Base-by-base conservation (phyloP, 2,888 invertebrate species). In the Clitarchus hookeri region DNA sequence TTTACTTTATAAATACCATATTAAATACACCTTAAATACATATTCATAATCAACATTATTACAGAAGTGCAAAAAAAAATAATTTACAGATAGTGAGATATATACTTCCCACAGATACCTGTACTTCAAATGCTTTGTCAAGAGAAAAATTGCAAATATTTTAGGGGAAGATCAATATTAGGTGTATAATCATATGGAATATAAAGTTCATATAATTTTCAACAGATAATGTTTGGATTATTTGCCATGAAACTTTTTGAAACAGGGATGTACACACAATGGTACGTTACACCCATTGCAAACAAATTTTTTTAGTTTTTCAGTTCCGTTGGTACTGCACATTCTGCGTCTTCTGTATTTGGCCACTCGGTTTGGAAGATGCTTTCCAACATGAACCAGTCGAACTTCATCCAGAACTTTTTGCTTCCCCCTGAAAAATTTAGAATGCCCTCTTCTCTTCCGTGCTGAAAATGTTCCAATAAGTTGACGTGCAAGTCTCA, bases 271-370 rank as follows among this genome's bases (percentile, higher is more conserved):
- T 65, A 86, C 84, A 44, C 36, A 1, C 36, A 86, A 25, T 44
- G 86, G 84, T 4, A 86, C 84, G 26, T n/a, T 44, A 79, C 86
- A 86, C 13, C 84, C 25, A 36, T 44, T 84, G 86, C 86, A 86
- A 36, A 84, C 79, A 84, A 48, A 80, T 23, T 53, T 25, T n/a
- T 44, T 84, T 44, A 84, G 36, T 44, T 78, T 84, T 54, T 36
- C 36, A 36, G 36, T 36, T 36, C 19, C 79, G 27, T 84, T 84
- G 44, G 78, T 86, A 54, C 86, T 86, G 79, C 84, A 84, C 25
- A 84, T 25, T n/a, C 84, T 84, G 53, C 84, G 84, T 36, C 78
- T 36, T 36, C 36, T 36, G 36, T 36, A 36, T 36, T 36, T 36
- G 36, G 36, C 36, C 36, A 36, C 36, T 44, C 77, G 54, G n/a